Base-by-base conservation (phyloP, 1,140 invertebrate genomes). In the Leptinotarsa undecemlineata region DNA sequence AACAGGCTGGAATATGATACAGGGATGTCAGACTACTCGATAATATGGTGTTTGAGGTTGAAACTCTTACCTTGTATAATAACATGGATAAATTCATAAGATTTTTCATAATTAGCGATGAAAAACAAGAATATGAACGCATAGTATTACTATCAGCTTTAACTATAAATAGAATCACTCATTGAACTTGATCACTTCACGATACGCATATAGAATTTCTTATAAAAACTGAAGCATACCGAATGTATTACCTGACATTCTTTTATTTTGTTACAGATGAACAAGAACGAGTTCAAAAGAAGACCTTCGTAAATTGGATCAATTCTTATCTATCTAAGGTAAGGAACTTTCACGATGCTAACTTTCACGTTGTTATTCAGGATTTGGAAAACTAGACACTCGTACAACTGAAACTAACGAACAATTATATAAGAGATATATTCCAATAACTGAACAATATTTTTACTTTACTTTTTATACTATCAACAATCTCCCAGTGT, bases 231-330 rank as follows among this genome's bases (percentile, higher is more conserved):
- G 33, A 3, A 11, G 33, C 33, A 2, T 11, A 42, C 11, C 33
- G 33, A 42, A 42, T 42, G 11, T 42, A 42, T 42, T 42, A 11
- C 1, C 33, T 42, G 33, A 42, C 33, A 42, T 8, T 51, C 13
- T 61, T 17, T 75, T 85, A 33, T 42, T 11, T 88, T 87, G 82
- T 93, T 93, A 71, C 92, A 99, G 98, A 99, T 91, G 97, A 99
- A 88, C 97, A 99, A 88, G 97, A 99, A 89, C 91, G 96, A 85
- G 96, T 99, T 69, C 98, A 99, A 87, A 99, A 98, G 90, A 99
- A 99, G 85, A 99, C 97, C 72, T 99, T 99, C 86, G 96, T 98
- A 80, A 98, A 98, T 88, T 99, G 98, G 98, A 98, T 99, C 86
- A 99, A 99, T 88, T 97, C 96, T 84, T 97, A 98, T 88, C 89